phyloP scores from a whole-genome alignment of 2,888 invertebrate species.

The Caradrina clavipalpis region DNA sequence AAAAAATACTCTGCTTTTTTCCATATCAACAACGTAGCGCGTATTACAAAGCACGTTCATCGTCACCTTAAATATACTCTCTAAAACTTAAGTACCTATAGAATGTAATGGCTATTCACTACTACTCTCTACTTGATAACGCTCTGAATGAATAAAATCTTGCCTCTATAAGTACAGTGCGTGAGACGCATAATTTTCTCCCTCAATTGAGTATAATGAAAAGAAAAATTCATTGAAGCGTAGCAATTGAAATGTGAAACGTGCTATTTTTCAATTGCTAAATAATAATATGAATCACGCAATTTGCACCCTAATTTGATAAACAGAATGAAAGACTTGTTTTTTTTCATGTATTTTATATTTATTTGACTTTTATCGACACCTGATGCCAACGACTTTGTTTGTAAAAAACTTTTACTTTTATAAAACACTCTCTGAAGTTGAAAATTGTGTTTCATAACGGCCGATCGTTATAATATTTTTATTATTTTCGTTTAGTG shows the following conservation, averaged over 20 bases:
- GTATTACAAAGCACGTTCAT: slow-evolving; percentile 11
- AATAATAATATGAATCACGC: slow-evolving; percentile 17
- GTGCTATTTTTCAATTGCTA: slow-evolving; percentile 33
- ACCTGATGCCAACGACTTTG: background rate
- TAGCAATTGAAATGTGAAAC: slow-evolving; percentile 37
- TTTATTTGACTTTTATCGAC: background rate
- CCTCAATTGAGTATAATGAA: slow-evolving; percentile 43
- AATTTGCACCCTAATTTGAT: slow-evolving; percentile 25
- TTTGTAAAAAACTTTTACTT: background rate
- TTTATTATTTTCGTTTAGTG: too few relatives aligned
- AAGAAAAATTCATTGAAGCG: slow-evolving; percentile 48
- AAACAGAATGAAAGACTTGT: slow-evolving; percentile 3
- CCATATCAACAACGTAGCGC: background rate
- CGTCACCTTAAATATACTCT: slow-evolving; percentile 32
- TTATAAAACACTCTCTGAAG: background rate
- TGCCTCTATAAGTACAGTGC: slow-evolving; percentile 34
- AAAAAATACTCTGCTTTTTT: background rate
- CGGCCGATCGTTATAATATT: background rate
- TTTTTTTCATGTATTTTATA: background rate
- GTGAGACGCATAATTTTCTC: slow-evolving; percentile 52
- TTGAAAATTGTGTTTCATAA: background rate
- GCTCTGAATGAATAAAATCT: slow-evolving; percentile 46
- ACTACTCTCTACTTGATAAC: slow-evolving; percentile 23
- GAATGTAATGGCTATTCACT: slow-evolving; percentile 27
- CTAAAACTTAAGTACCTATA: slow-evolving; percentile 29